Conservation (phyloP, 2,113 vertebrate species). For the Mesitornis unicolor region DNA sequence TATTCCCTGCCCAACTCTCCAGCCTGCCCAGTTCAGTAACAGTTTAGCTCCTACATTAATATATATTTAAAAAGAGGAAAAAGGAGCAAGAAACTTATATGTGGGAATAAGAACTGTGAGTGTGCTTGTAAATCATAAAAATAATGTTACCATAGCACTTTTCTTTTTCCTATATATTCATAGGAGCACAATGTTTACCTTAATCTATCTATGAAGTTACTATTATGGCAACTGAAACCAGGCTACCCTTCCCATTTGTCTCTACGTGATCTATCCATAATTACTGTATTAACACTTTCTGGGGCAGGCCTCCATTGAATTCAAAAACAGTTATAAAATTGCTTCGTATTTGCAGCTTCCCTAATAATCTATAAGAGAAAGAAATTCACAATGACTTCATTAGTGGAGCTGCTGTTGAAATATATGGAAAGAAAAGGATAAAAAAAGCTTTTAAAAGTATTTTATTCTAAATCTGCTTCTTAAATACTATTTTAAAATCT, state of each 20-base stretch:
- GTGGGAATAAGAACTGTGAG: not conserved
- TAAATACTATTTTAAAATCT: not conserved
- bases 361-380: not conserved
- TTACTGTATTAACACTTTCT: not conserved
- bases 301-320: not conserved
- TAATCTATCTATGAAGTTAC: not conserved
- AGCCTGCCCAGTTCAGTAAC: not conserved
- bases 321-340: not conserved
- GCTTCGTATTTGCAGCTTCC: not conserved
- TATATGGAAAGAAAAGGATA: not conserved
- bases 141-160: not conserved
- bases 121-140: not conserved
- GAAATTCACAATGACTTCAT: not conserved
- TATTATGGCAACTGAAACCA: not conserved
- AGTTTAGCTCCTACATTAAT: not conserved
- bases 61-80: not conserved
- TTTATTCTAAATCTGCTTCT: not conserved
- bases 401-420: not conserved
- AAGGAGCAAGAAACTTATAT: not conserved
- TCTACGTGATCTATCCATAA: not conserved
- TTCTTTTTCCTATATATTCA: not conserved
- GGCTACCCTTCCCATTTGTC: not conserved
- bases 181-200: not conserved
- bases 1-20: no score
- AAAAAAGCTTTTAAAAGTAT: not conserved